Evolutionary conservation across 2,888 invertebrate genomes (phyloP), one percentile per base, ranked within the genome.

Genomic region (Desoria tigrina): DNA sequence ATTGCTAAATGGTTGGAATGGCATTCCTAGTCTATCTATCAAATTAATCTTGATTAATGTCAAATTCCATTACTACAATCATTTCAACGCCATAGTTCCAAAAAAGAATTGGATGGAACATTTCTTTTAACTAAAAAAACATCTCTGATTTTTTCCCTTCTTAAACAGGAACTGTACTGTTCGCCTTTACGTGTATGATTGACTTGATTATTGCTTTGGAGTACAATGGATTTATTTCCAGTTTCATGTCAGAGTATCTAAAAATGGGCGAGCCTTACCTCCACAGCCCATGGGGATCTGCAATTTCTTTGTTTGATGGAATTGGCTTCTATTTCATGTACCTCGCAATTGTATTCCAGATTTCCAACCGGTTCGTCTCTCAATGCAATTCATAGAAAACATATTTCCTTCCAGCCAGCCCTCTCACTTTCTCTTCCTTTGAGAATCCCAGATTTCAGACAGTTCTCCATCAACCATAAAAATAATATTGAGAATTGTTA

Each of bases 181-280:
- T 76, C 53, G 65, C 70, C 6, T 73, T 74, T 56, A 72, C 73
- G n/a, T 64, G 70, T 16, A 65, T 73, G 59, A 74, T 74, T 67
- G 76, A 74, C 61, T 45, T 71, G 61, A 74, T 74, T 50, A 74
- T 74, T 61, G 59, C 74, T 51, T 61, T 74, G 60, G 76, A 74
- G 62, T 74, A 66, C 57, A 66, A 64, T 65, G 74, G 74, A 53
- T 39, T 71, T 61, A 73, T 74, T 66, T 63, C 63, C 51, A 66
- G 63, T 61, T 76, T 74, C 62, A 74, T 76, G 76, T 66, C 71
- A n/a, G 71, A 73, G 62, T 76, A 76, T 63, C 57, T 76, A 57
- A 71, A 71, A 51, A 60, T 74, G 28, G 74, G 73, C 24, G 74
- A 76, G 61, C 72, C 74, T 23, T 74, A 76, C 49, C 58, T 76